phyloP scores from a whole-genome alignment of 2,888 invertebrate species.

The Ptilodon capucinus region DNA sequence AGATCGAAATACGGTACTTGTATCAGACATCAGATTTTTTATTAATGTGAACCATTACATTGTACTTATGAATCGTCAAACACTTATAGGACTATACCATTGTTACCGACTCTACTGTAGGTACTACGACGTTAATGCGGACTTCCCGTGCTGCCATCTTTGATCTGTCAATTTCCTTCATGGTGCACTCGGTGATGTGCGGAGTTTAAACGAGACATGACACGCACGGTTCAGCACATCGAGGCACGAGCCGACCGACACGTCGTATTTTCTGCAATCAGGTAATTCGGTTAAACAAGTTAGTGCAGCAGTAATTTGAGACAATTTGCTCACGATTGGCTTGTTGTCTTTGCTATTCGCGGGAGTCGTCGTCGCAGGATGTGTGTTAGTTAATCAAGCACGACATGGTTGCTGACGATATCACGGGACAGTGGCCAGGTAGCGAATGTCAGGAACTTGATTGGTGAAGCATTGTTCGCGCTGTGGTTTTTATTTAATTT shows the following conservation, averaged over 20 bases:
- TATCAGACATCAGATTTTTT: too few relatives aligned
- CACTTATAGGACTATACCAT: too few relatives aligned
- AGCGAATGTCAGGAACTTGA: too few relatives aligned
- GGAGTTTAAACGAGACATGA: conserved; percentile 55
- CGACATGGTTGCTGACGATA: conserved; percentile 30
- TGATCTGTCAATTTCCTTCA: conserved; percentile 73
- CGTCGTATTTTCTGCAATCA: conserved; percentile 64
- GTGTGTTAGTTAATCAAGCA: conserved; percentile 45
- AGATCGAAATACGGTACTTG: conserved; percentile 60
- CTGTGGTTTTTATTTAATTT: too few relatives aligned
- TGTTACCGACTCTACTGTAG: too few relatives aligned
- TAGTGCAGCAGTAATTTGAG: conserved; percentile 67
- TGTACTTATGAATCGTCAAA: too few relatives aligned
- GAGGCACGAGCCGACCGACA: conserved; percentile 19
- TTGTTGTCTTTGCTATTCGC: conserved; percentile 66
- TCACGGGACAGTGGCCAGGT: background rate
- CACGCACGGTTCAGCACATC: conserved; percentile 60
- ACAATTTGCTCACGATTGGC: conserved; percentile 66
- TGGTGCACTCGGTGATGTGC: conserved; percentile 60
- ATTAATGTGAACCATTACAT: too few relatives aligned
- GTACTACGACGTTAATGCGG: conserved; percentile 67
- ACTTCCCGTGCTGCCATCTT: conserved; percentile 75
- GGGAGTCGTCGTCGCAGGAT: conserved; percentile 50
- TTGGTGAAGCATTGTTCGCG: too few relatives aligned
- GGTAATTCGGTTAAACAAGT: conserved; percentile 68